Evolutionary conservation across 2,797 vertebrate species (phyloP).

Genomic region (Epinephelus coioides): DNA sequence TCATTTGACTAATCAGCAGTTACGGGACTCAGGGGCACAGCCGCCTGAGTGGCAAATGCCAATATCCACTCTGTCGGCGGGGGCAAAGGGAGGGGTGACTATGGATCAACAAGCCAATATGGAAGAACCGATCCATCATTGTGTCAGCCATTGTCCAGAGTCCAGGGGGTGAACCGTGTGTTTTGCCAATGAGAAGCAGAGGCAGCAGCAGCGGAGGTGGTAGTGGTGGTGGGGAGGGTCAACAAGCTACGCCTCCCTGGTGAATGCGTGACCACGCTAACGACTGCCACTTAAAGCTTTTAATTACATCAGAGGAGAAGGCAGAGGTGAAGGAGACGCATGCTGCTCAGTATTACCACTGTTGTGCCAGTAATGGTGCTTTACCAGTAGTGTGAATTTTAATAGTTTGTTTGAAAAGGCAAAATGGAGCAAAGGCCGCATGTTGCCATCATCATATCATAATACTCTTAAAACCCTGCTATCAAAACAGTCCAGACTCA

Average conservation of each 20-base stretch:
- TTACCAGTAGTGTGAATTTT: conserved; percentile 31
- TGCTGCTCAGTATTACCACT: conserved; percentile 11
- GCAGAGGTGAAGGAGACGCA: conserved; percentile 34
- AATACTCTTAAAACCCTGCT: conserved; percentile 50
- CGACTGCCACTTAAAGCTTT: conserved; percentile 73
- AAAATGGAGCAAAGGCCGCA: conserved; percentile 61
- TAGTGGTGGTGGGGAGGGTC: conserved; percentile 49
- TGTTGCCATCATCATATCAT: conserved; percentile 66
- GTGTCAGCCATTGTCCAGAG: conserved; percentile 88
- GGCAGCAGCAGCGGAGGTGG: conserved; percentile 1
- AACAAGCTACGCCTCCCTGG: conserved; percentile 72
- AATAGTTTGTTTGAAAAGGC: conserved; percentile 57
- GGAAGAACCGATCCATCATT: conserved; percentile 92
- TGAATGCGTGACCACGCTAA: conserved; percentile 83
- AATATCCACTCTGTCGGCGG: conserved; percentile 86
- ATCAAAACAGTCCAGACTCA: conserved; percentile 54
- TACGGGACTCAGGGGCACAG: conserved; percentile 82
- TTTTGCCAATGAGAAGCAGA: conserved; percentile 86
- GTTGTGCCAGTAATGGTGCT: conserved; percentile 32
- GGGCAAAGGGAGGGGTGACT: conserved; percentile 76
- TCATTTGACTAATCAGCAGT: conserved; percentile 94
- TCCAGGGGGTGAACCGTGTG: conserved; percentile 79
- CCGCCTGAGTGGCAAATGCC: conserved; percentile 94
- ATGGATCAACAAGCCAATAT: conserved; percentile 93
- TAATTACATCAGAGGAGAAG: conserved; percentile 69